These are phyloP conservation scores for Scylla paramamosain DNA, from an alignment of 1,140 invertebrate species.

Conservation along the genomic window DNA sequence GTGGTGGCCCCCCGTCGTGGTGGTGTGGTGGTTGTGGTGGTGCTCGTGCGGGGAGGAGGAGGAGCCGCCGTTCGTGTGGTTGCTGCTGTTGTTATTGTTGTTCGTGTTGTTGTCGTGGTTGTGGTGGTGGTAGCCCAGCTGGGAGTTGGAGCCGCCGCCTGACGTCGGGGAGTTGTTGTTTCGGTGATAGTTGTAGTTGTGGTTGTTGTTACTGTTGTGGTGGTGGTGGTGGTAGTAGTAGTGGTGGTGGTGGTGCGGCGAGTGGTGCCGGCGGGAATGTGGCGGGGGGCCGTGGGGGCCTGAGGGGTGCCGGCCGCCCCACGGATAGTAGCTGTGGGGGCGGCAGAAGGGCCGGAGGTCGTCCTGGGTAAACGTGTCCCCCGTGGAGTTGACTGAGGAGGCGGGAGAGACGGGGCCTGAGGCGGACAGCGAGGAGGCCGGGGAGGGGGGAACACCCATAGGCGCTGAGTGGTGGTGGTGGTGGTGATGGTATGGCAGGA, in stretches of 20 bases:
- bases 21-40: conserved; percentile 47
- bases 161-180: not conserved
- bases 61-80: conserved; percentile 31
- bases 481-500: not conserved
- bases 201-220: conserved; percentile 25
- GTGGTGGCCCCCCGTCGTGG: conserved; percentile 27
- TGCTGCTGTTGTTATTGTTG: not conserved
- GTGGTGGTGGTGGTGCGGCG: conserved; percentile 48
- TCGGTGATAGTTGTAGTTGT: not conserved
- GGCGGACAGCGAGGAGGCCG: conserved; percentile 57
- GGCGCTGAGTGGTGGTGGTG: conserved; percentile 12
- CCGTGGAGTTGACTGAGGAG: conserved; percentile 67
- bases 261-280: conserved; percentile 5
- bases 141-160: not conserved
- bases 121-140: conserved; percentile 47
- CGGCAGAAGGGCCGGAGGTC: conserved; percentile 52
- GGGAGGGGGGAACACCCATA: conserved; percentile 63
- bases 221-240: conserved; percentile 44
- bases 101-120: conserved; percentile 2
- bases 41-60: not conserved
- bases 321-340: conserved; percentile 39
- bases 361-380: conserved; percentile 48
- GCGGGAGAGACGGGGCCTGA: conserved; percentile 65
- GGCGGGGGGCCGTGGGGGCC: not conserved
- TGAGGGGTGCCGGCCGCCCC: not conserved